Evolutionary conservation across 2,797 vertebrate species (phyloP), one percentile per base, ranked within the genome.

Genomic region (Parauchenoglanis punctatus): DNA sequence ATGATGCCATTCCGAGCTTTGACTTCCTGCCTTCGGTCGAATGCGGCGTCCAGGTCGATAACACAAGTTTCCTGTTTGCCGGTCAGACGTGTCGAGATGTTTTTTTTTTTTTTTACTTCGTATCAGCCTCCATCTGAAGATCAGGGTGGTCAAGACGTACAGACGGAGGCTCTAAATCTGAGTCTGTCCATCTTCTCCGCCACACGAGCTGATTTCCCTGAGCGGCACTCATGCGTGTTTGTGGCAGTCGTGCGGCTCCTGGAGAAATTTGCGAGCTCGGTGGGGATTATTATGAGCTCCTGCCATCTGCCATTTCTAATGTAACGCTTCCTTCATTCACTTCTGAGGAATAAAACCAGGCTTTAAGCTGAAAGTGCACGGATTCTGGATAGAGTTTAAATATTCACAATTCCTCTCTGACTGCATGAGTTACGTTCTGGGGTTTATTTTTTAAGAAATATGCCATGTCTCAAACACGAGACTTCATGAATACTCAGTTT

Each of bases 241-340:
- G 65, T 59, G 49, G 44, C 20, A 61, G 40, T 59, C 35, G 61
- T 54, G 72, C 40, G 35, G 73, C 85, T 73, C 67, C 85, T 67
- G 63, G 73, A 89, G 81, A 68, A 17, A 83, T 81, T 61, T 67
- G 75, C 28, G 68, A 56, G 80, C 75, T 87, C 86, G n/a, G 68
- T 85, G 44, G 83, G 87, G 81, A 83, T 83, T 83, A 85, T 81
- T 75, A 65, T 56, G 31, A 44, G 68, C 68, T 46, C 52, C 70
- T 78, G 81, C 85, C 89, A 77, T 80, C 77, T 83, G 83, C 85
- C 89, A 31, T 77, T 78, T 88, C 87, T 90, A 65, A 78, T 87
- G 82, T 84, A 84, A 17, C 52, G 84, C 40, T 72, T 86, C 61
- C 85, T 84, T 87, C 78, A 56, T 89, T 84, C 18, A 75, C 44